phyloP scores from a whole-genome alignment of 2,113 vertebrate species.

The Arizona elegans region DNA sequence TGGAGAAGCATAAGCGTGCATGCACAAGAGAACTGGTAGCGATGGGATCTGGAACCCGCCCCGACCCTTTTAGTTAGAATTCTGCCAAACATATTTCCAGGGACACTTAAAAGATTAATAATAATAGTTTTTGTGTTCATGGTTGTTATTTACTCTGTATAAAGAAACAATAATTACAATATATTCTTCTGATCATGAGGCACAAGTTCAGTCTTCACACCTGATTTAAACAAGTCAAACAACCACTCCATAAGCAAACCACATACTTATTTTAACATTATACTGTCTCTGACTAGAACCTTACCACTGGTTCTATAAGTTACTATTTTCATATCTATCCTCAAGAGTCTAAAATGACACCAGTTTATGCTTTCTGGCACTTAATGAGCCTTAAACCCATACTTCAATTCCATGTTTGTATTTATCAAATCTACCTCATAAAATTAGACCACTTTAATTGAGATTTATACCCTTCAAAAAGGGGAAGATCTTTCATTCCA shows the following conservation, averaged over 20 bases:
- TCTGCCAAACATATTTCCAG: background rate
- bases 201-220: background rate
- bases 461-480: background rate
- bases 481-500: background rate
- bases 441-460: background rate
- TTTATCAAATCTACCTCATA: background rate
- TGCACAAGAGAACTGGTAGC: no score
- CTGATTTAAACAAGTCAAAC: background rate
- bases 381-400: background rate
- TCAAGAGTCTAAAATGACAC: background rate
- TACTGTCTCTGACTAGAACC: background rate
- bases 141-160: background rate
- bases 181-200: background rate
- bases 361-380: background rate
- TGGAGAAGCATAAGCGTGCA: no score
- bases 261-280: background rate
- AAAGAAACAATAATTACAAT: background rate
- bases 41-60: no score
- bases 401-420: background rate
- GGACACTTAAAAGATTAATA: background rate
- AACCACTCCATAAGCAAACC: background rate
- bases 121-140: background rate
- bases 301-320: background rate
- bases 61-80: background rate
- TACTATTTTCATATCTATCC: background rate